phyloP scores from a whole-genome alignment of 2,888 invertebrate species.

The Eristalis intricaria region DNA sequence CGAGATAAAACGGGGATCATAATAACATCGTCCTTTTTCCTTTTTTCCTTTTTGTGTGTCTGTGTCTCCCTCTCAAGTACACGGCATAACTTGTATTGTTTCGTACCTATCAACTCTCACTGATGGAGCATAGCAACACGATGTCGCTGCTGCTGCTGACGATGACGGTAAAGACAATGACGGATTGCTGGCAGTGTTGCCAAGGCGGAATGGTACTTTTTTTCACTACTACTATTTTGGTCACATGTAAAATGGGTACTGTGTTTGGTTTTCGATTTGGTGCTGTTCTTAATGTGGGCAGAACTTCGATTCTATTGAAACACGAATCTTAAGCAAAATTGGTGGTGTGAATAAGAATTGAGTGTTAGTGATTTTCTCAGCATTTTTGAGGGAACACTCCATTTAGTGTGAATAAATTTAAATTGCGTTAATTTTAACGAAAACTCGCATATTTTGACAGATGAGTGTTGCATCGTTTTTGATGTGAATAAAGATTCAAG shows the following conservation, averaged over 20 bases:
- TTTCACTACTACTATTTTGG: background rate
- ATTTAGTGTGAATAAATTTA: too few relatives aligned
- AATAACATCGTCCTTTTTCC: slow-evolving; percentile 44
- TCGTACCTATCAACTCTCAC: slow-evolving; percentile 43
- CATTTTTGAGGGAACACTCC: too few relatives aligned
- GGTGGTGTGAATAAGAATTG: too few relatives aligned
- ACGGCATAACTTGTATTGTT: slow-evolving; percentile 56
- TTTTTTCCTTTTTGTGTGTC: slow-evolving; percentile 6
- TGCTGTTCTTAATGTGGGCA: too few relatives aligned
- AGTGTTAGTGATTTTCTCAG: too few relatives aligned
- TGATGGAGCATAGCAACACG: slow-evolving; percentile 20
- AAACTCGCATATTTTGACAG: too few relatives aligned
- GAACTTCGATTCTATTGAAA: too few relatives aligned
- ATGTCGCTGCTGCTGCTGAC: slow-evolving; percentile 11
- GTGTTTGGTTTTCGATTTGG: too few relatives aligned
- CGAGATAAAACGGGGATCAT: slow-evolving; percentile 77
- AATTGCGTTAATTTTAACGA: too few relatives aligned
- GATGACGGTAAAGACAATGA: slow-evolving; percentile 16
- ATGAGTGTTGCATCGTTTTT: too few relatives aligned
- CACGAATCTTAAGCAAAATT: too few relatives aligned
- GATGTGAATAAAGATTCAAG: too few relatives aligned
- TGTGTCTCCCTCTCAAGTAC: slow-evolving; percentile 53
- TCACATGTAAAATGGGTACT: background rate
- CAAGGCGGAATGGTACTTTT: slow-evolving; percentile 1
- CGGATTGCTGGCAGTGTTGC: slow-evolving; percentile 40